These are phyloP conservation scores for Meganola albula DNA, from an alignment of 2,888 invertebrate genomes.

Conservation along the genomic window DNA sequence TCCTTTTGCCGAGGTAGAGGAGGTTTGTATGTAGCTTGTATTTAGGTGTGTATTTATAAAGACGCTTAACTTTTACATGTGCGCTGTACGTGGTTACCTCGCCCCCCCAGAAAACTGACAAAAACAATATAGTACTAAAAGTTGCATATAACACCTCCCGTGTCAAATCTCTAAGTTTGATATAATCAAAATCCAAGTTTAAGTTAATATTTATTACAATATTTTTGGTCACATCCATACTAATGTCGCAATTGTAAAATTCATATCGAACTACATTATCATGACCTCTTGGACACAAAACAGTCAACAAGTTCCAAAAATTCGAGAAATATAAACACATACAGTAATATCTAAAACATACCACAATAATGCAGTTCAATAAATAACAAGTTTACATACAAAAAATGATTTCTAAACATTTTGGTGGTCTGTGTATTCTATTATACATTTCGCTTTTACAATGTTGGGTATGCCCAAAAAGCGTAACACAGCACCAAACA, in stretches of 20 bases:
- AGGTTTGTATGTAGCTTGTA: too few species aligned
- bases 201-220: slow-evolving; percentile 36
- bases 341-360: slow-evolving; percentile 39
- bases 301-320: slow-evolving; percentile 56
- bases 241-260: slow-evolving; percentile 41
- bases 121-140: too few species aligned
- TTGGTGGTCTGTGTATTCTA: slow-evolving; percentile 17
- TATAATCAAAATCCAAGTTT: too few species aligned
- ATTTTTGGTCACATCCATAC: slow-evolving; percentile 56
- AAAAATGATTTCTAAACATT: slow-evolving; percentile 35
- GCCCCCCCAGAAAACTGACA: too few species aligned
- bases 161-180: too few species aligned
- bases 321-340: slow-evolving; percentile 48
- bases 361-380: slow-evolving; percentile 60
- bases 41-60: too few species aligned
- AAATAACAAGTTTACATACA: slow-evolving; percentile 45
- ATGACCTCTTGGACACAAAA: slow-evolving; percentile 46
- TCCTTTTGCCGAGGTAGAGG: too few species aligned
- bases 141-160: too few species aligned
- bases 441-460: slow-evolving; percentile 17
- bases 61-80: too few species aligned
- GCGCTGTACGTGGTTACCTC: too few species aligned
- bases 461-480: slow-evolving; percentile 17
- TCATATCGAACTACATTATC: slow-evolving; percentile 53
- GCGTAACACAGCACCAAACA: slow-evolving; percentile 32